Base-by-base conservation (phyloP, 2,888 invertebrate genomes). In the Itoplectis maculator region DNA sequence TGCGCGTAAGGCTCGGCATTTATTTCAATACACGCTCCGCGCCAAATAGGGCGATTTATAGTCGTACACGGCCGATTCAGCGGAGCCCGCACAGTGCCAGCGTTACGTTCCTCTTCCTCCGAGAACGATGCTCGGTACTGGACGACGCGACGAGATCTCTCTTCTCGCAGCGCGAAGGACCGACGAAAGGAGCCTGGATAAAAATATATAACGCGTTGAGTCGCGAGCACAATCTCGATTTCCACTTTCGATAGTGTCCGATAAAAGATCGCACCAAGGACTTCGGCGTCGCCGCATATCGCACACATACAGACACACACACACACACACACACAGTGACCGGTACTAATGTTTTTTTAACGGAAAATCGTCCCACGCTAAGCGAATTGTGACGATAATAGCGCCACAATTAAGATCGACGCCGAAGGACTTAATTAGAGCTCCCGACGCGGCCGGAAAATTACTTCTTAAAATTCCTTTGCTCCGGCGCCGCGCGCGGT, bases 1-100 rank as follows among this genome's bases (percentile, higher is more conserved):
- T 18, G 75, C 59, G 49, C 51, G 56, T 37, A n/a, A 61, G 49
- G 13, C 56, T 37, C 37, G 37, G 56, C 29, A 37, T 11, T 70
- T 68, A 37, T 51, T 18, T 66, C 75, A 37, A 70, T 82, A 70
- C 61, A 76, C 49, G 56, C 73, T 72, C 68, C 45, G 59, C 51
- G n/a, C 82, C 82, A 79, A 82, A 82, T 82, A 82, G 59, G 82
- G 82, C 49, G 72, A 72, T 82, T 82, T 79, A 79, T 73, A 51
- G 76, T 72, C 72, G 56, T 9, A 18, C 35, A n/a, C n/a, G n/a
- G 47, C 54, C 70, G 72, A 72, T 72, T 59, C 40, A n/a, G 59
- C 59, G 7, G 35, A 37, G 72, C 59, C 18, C n/a, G 29, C 35
- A 35, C 29, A 5, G 29, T 29, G 15, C 35, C n/a, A n/a, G 56